Evolutionary conservation across 2,113 vertebrate species (phyloP).

Genomic region (Oreamnos americanus): DNA sequence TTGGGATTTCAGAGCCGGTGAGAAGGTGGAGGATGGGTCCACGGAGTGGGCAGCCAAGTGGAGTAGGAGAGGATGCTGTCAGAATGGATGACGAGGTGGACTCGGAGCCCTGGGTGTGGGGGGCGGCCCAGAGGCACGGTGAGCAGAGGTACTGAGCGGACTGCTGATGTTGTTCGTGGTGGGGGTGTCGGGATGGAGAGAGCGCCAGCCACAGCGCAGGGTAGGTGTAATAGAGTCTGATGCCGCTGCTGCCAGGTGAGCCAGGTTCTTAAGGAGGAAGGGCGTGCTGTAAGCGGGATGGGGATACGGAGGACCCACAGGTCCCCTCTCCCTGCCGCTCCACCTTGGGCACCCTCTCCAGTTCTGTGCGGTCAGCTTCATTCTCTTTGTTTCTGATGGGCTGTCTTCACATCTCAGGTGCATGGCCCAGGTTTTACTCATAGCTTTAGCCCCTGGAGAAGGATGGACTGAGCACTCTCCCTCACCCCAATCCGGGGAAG

Average conservation of each 20-base stretch:
- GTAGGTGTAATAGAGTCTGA: too few species aligned
- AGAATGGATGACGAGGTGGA: neutral
- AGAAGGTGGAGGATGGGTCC: too few species aligned
- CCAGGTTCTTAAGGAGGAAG: neutral
- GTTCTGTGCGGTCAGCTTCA: neutral
- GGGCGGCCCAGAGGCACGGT: rapidly evolving
- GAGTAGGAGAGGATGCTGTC: too few species aligned
- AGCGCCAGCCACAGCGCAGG: rapidly evolving
- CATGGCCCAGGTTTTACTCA: neutral
- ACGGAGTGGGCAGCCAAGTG: rapidly evolving
- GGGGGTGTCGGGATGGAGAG: rapidly evolving
- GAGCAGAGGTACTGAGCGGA: rapidly evolving
- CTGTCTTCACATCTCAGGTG: neutral
- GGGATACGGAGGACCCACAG: rapidly evolving
- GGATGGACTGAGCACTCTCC: neutral
- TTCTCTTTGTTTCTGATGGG: neutral
- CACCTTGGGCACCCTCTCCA: neutral
- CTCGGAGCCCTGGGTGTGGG: rapidly evolving
- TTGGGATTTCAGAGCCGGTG: neutral
- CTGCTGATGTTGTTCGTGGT: rapidly evolving
- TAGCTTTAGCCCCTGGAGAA: neutral
- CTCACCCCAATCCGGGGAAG: neutral
- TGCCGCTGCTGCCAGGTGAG: neutral
- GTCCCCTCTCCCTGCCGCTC: neutral
- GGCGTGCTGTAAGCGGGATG: rapidly evolving